Percentiles rank a stretch among this genome's conserved stretches.
Evolutionary conservation across 2,113 vertebrate species (phyloP).

Genomic region (Oryzias javanicus): DNA sequence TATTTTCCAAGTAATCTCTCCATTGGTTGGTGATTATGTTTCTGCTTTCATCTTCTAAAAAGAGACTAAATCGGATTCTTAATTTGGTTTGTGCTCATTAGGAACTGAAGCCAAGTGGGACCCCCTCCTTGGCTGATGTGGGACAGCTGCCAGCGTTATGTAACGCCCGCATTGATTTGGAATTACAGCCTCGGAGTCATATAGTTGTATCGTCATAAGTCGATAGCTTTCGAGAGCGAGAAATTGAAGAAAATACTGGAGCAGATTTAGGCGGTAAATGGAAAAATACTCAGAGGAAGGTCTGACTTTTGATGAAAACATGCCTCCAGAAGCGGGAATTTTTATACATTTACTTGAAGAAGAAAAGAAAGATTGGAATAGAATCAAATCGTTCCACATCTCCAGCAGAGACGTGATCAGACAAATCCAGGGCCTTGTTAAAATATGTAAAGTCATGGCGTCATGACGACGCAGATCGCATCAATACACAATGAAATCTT

Average conservation of each 20-base stretch:
- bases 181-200: slow-evolving; percentile 48
- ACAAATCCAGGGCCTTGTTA: slow-evolving; percentile 5
- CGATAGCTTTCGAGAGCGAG: slow-evolving; percentile 44
- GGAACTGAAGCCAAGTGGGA: slow-evolving; percentile 53
- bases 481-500: slow-evolving; percentile 25
- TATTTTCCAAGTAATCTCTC: slow-evolving; percentile 48
- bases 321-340: no score
- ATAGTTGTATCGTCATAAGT: background rate
- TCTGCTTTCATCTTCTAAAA: slow-evolving; percentile 68
- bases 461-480: slow-evolving; percentile 4
- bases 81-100: slow-evolving; percentile 68
- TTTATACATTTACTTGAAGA: no score
- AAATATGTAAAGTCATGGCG: slow-evolving; percentile 22
- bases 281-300: slow-evolving; percentile 15
- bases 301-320: background rate
- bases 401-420: slow-evolving; percentile 9
- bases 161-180: slow-evolving; percentile 56
- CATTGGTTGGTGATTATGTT: slow-evolving; percentile 49
- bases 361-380: background rate
- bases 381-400: background rate
- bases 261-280: slow-evolving; percentile 36
- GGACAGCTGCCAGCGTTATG: slow-evolving; percentile 38
- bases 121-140: slow-evolving; percentile 39
- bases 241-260: slow-evolving; percentile 31
- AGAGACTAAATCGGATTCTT: slow-evolving; percentile 61